These are phyloP conservation scores for Heliconius sara DNA, from an alignment of 2,888 invertebrate genomes.

Conservation along the genomic window DNA sequence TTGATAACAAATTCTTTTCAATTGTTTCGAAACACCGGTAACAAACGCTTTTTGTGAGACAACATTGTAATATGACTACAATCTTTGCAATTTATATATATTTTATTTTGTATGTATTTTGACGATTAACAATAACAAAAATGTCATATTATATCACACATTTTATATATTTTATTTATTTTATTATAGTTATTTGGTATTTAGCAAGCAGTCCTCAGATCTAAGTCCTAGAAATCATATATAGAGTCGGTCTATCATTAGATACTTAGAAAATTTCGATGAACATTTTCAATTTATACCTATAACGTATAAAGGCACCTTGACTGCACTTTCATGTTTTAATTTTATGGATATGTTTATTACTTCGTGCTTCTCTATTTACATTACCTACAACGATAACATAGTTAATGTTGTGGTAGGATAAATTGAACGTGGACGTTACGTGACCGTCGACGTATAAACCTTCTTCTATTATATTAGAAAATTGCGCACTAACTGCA, in stretches of 20 bases:
- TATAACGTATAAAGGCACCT: slow-evolving; percentile 72
- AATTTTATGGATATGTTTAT: slow-evolving; percentile 55
- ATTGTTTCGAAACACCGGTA: slow-evolving; percentile 59
- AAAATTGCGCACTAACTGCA: slow-evolving; percentile 1
- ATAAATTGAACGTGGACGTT: slow-evolving; percentile 1
- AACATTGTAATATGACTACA: slow-evolving; percentile 54
- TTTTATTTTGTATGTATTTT: background rate
- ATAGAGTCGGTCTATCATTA: slow-evolving; percentile 53
- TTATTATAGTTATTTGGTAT: too few relatives aligned
- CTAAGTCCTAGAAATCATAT: slow-evolving; percentile 53
- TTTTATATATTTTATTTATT: too few relatives aligned
- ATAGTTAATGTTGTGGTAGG: slow-evolving; percentile 38
- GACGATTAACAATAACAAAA: background rate
- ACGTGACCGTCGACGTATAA: background rate
- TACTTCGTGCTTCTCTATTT: slow-evolving; percentile 55
- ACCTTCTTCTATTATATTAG: background rate
- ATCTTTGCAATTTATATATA: slow-evolving; percentile 54
- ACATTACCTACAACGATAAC: slow-evolving; percentile 26
- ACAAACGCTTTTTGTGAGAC: slow-evolving; percentile 13
- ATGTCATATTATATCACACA: too few relatives aligned
- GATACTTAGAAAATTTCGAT: slow-evolving; percentile 62
- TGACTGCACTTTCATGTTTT: slow-evolving; percentile 59
- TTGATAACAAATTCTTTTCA: slow-evolving; percentile 58
- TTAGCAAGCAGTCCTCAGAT: too few relatives aligned
- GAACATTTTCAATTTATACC: slow-evolving; percentile 53